Conservation (phyloP, 2,113 vertebrate genomes). For the Propithecus coquereli region DNA sequence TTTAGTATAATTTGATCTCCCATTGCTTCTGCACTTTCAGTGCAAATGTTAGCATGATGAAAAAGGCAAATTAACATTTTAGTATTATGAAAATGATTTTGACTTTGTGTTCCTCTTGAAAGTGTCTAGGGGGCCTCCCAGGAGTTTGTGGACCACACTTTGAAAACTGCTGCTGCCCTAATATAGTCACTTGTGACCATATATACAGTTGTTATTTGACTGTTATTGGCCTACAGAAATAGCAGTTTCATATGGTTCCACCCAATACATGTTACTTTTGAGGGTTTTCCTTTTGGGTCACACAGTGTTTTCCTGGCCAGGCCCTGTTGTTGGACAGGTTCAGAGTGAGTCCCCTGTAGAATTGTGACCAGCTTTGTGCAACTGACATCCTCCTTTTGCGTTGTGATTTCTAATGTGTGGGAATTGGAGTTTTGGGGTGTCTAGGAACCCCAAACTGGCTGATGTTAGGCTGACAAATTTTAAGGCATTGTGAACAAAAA, state of each 20-base stretch:
- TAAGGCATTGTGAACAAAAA: neutral
- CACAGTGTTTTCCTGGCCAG: neutral
- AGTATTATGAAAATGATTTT: neutral
- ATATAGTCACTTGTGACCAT: neutral
- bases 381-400: neutral
- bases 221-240: neutral
- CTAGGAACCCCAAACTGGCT: neutral
- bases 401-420: neutral
- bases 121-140: neutral
- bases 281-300: neutral
- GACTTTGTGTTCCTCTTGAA: neutral
- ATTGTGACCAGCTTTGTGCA: neutral
- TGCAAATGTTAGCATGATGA: neutral
- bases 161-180: neutral
- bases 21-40: neutral
- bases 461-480: neutral
- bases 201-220: neutral
- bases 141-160: neutral
- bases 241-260: neutral
- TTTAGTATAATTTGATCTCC: neutral
- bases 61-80: neutral
- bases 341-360: neutral
- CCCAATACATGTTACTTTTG: no score
- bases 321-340: neutral
- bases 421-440: neutral